Evolutionary conservation across 2,113 vertebrate genomes (phyloP).

Genomic region (Symphodus melops): DNA sequence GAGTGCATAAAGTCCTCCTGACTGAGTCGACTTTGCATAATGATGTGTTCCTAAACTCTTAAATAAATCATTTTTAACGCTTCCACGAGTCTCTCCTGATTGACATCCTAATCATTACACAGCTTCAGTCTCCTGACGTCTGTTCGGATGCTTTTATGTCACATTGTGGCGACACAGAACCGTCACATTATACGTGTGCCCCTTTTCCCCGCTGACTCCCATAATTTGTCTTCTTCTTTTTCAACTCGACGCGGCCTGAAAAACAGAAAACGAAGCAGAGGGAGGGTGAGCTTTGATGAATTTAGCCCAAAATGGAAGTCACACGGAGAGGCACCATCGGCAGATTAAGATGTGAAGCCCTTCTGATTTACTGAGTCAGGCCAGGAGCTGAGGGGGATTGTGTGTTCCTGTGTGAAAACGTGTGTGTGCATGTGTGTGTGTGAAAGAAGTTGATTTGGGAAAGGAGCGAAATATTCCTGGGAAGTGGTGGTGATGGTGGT

Average conservation of each 20-base stretch:
- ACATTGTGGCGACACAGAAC: neutral
- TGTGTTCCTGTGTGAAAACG: neutral
- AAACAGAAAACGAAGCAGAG: neutral
- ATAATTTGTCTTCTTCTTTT: neutral
- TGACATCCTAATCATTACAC: too few relatives aligned
- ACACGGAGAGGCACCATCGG: conserved; percentile 5
- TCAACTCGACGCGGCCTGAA: neutral
- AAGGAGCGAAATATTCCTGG: too few relatives aligned
- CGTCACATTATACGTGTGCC: conserved; percentile 2
- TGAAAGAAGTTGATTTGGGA: neutral
- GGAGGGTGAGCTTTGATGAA: conserved; percentile 41
- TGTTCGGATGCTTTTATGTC: neutral
- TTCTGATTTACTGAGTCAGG: conserved; percentile 19
- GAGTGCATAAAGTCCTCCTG: too few relatives aligned
- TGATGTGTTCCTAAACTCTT: too few relatives aligned
- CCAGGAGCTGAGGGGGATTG: neutral
- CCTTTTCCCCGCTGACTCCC: neutral
- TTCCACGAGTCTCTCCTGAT: too few relatives aligned
- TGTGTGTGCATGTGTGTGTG: neutral
- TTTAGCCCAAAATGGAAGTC: conserved; percentile 43
- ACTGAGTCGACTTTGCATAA: too few relatives aligned
- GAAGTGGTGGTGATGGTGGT: too few relatives aligned
- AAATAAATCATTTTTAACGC: too few relatives aligned
- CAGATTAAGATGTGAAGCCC: conserved; percentile 1
- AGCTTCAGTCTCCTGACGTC: neutral